phyloP scores from a whole-genome alignment of 1,140 invertebrate species.

The Lamellibrachia luymesi region DNA sequence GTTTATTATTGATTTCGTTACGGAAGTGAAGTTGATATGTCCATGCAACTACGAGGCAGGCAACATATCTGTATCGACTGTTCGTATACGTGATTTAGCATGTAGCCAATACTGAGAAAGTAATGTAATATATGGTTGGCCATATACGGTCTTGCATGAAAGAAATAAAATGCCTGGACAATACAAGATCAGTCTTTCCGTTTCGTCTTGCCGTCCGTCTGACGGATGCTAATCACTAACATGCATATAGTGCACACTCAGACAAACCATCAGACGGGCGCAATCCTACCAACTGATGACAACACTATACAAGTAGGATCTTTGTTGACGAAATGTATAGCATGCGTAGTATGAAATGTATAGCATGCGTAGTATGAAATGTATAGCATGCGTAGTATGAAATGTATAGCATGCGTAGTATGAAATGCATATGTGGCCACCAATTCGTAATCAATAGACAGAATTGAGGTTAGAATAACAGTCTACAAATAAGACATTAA shows the following conservation, averaged over 20 bases:
- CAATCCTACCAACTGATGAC: neutral
- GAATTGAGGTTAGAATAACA: neutral
- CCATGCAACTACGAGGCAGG: no score
- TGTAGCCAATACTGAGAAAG: neutral
- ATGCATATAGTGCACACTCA: neutral
- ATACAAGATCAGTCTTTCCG: neutral
- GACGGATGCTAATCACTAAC: neutral
- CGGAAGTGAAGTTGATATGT: neutral
- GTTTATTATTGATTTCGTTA: neutral
- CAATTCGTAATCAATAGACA: neutral
- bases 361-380: neutral
- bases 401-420: neutral
- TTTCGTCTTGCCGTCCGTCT: neutral
- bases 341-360: neutral
- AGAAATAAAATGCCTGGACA: neutral
- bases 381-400: neutral
- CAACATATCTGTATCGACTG: no score
- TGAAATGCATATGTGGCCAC: neutral
- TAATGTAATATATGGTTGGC: neutral
- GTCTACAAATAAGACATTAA: neutral
- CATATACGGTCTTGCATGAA: neutral
- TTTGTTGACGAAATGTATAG: neutral
- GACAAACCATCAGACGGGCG: neutral
- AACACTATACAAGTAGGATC: neutral
- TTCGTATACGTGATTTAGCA: no score